Evolutionary conservation across 1,140 invertebrate species (phyloP), one percentile per base, ranked within the genome.

Genomic region (Saccostrea glomerata): DNA sequence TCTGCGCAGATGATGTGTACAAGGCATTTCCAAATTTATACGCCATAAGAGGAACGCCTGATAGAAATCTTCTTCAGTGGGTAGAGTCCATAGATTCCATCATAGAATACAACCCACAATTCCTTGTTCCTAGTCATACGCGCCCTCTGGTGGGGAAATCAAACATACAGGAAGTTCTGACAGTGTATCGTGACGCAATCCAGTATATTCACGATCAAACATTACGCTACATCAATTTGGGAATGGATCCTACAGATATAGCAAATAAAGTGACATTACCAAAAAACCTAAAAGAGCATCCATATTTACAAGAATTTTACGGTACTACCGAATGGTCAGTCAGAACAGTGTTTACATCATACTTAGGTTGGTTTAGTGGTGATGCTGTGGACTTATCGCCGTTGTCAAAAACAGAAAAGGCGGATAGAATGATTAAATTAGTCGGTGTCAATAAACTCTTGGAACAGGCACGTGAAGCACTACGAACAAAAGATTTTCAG

Each of bases 21-120:
- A 88, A 87, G 86, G 90, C 93, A 0, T 94, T 94, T 89, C 93
- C 93, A 30, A 94, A 94, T 86, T 87, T 94, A 3, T 94, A 94
- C 86, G 92, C 93, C 36, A 93, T 94, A 87, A 89, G 93, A 9
- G 93, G 93, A 60, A 93, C 93, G 2, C 88, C 87, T 30, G 77
- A 91, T 11, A 82, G 93, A 23, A 89, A 92, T 66, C 82, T 93
- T 11, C 87, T 91, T 55, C 86, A 90, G 15, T 94, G 93, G 93
- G 87, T 90, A 1, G 47, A 87, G 9, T 93, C 93, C 3, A 36
- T 94, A 83, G 92, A 93, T 47, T 90, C 88, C 23, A 93, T 94
- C 82, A 86, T 92, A 23, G 89, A 87, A 30, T 89, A 93, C 25
- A 60, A 90, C n/a, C 90, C 93, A 5, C 87, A 92, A 23, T 84